Percentiles rank a stretch among this genome's conserved stretches.
phyloP scores from a whole-genome alignment of 2,888 invertebrate genomes.

The Drosophila ezoana region DNA sequence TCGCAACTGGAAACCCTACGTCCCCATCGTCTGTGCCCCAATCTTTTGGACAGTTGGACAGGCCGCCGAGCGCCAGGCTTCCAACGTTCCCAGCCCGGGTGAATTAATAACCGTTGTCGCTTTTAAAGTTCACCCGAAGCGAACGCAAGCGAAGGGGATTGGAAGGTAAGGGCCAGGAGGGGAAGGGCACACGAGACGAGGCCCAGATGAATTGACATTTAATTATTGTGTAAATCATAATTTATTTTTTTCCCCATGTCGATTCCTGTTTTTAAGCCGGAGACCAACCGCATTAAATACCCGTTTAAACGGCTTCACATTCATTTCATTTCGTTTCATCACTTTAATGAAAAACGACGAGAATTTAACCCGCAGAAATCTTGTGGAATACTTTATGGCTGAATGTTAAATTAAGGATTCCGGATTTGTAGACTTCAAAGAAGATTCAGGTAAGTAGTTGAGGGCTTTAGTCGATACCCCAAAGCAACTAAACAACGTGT shows the following conservation, averaged over 20 bases:
- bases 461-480: too few species aligned
- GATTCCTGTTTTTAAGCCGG: slow-evolving; percentile 22
- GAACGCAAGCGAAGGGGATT: slow-evolving; percentile 28
- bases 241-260: slow-evolving; percentile 19
- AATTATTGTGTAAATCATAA: slow-evolving; percentile 74
- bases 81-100: slow-evolving; percentile 30
- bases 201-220: slow-evolving; percentile 73
- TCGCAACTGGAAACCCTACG: slow-evolving; percentile 31
- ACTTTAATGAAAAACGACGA: slow-evolving; percentile 42
- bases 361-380: slow-evolving; percentile 31
- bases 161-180: neutral
- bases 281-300: slow-evolving; percentile 54
- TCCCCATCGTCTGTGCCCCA: neutral
- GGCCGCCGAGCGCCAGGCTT: slow-evolving; percentile 41
- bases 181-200: slow-evolving; percentile 28
- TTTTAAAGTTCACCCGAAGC: slow-evolving; percentile 53
- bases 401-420: neutral
- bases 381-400: slow-evolving; percentile 3
- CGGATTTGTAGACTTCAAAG: neutral
- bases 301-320: slow-evolving; percentile 54
- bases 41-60: slow-evolving; percentile 29
- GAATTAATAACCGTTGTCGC: slow-evolving; percentile 70
- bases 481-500: neutral
- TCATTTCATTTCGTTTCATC: slow-evolving; percentile 46
- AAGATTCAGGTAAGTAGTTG: too few species aligned